phyloP scores from a whole-genome alignment of 2,113 vertebrate genomes.

The Gymnarchus niloticus region DNA sequence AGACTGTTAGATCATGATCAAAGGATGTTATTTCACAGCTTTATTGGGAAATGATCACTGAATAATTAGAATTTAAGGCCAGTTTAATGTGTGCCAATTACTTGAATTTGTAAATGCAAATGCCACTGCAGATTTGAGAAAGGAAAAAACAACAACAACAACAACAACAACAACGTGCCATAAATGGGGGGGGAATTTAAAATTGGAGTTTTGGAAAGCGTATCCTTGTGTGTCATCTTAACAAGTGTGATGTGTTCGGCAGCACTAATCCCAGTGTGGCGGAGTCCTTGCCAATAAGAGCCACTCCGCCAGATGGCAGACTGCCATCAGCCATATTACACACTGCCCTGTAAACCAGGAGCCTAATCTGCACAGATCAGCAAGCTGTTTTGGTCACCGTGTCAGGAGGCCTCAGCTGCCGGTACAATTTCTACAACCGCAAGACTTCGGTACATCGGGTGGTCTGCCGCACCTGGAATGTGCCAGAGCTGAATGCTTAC shows the following conservation, averaged over 20 bases:
- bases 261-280: slow-evolving; percentile 51
- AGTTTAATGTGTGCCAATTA: neutral
- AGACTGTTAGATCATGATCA: neutral
- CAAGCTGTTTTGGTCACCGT: slow-evolving; percentile 25
- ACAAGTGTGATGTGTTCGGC: slow-evolving; percentile 28
- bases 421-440: neutral
- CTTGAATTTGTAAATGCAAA: neutral
- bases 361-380: slow-evolving; percentile 35
- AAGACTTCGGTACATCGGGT: neutral
- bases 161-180: too few relatives aligned
- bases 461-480: neutral
- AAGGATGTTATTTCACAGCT: neutral
- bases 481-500: neutral
- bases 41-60: neutral
- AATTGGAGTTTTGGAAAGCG: neutral
- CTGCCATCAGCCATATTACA: slow-evolving; percentile 35
- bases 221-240: slow-evolving; percentile 5
- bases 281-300: slow-evolving; percentile 40
- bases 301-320: slow-evolving; percentile 60
- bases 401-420: neutral
- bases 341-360: slow-evolving; percentile 42
- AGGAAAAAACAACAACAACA: too few relatives aligned
- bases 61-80: neutral
- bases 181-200: neutral
- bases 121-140: neutral